Conservation (phyloP, 2,113 vertebrate genomes). For the Ploceus nigricollis region DNA sequence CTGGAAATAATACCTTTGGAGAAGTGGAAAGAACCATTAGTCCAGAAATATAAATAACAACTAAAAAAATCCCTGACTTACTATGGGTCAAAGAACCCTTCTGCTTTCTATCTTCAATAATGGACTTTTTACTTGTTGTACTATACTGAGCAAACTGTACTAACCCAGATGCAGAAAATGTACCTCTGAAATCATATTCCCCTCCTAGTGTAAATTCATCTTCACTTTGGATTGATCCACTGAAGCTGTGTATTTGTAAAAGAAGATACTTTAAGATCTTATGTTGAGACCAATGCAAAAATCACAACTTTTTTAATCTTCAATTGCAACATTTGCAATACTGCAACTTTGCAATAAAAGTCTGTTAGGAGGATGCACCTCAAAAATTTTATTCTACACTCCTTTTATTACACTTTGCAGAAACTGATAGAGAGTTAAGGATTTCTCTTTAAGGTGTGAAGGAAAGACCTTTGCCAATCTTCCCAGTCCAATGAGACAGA, state of each 20-base stretch:
- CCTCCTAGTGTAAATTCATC: neutral
- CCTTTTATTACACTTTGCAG: neutral
- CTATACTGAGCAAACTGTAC: neutral
- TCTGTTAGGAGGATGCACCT: neutral
- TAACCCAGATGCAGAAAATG: neutral
- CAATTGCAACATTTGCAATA: neutral
- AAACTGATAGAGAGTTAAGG: neutral
- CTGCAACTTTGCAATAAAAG: neutral
- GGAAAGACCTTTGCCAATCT: conserved; percentile 12
- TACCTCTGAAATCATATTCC: neutral
- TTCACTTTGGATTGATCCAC: neutral
- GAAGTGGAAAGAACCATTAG: neutral
- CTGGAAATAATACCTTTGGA: neutral
- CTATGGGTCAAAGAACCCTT: neutral
- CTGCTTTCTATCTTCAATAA: neutral
- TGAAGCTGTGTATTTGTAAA: neutral
- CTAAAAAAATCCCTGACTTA: neutral
- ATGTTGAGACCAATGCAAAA: neutral
- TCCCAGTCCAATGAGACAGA: neutral
- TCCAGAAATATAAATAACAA: neutral
- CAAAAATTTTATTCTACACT: neutral
- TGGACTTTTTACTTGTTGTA: neutral
- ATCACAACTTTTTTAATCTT: neutral
- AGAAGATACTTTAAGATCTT: neutral
- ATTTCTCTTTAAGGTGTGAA: neutral